Conservation (phyloP, 2,888 invertebrate species). For the Cancer borealis region DNA sequence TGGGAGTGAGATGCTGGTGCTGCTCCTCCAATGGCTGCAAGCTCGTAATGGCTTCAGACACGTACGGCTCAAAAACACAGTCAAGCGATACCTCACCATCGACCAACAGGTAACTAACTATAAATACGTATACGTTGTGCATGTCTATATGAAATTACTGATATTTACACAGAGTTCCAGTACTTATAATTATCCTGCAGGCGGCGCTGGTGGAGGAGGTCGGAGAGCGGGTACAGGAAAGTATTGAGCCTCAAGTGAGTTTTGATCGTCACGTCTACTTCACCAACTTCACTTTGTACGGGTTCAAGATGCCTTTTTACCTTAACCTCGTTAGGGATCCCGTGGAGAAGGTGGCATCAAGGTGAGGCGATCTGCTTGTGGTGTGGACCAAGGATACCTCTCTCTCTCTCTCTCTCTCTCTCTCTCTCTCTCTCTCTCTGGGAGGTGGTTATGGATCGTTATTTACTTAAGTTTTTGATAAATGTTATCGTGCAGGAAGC, state of each 20-base stretch:
- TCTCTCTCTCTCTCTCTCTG: background rate
- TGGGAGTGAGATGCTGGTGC: constrained; percentile 84
- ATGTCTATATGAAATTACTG: too few species aligned
- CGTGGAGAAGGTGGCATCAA: constrained; percentile 80
- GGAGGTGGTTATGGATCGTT: background rate
- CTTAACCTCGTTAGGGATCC: constrained; percentile 85
- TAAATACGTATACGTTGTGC: background rate
- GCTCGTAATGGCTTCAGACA: constrained; percentile 84
- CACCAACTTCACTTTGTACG: constrained; percentile 83
- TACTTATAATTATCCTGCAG: constrained; percentile 42
- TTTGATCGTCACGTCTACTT: constrained; percentile 84
- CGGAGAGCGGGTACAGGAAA: constrained; percentile 52
- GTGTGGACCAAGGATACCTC: background rate
- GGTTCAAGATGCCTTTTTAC: constrained; percentile 79
- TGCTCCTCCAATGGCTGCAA: constrained; percentile 83
- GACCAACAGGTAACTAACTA: constrained; percentile 79
- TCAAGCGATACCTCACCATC: constrained; percentile 79
- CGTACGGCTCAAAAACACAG: constrained; percentile 81
- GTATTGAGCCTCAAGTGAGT: constrained; percentile 81
- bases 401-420: too few species aligned
- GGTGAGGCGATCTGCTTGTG: constrained; percentile 53
- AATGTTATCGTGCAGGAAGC: background rate
- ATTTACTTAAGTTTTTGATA: background rate
- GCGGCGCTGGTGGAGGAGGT: constrained; percentile 60
- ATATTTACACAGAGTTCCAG: background rate